Percentiles rank a stretch among this genome's conserved stretches.
Evolutionary conservation across 2,797 vertebrate species (phyloP).

Genomic region (Fistularia commersonii): DNA sequence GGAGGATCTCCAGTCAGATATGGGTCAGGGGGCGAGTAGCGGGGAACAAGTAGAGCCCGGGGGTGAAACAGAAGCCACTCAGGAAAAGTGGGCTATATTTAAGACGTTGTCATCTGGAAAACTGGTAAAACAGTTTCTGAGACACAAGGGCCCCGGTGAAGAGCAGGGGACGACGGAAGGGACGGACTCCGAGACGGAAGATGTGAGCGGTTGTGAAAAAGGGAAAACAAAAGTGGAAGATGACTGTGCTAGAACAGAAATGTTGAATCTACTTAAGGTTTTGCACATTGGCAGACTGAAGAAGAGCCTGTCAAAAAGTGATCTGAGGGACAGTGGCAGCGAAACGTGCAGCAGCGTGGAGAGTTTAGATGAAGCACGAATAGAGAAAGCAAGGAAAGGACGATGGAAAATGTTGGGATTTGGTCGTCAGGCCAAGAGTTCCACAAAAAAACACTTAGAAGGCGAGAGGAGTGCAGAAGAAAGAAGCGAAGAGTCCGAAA

Average conservation of each 20-base stretch:
- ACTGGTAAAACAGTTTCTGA: constrained; percentile 26
- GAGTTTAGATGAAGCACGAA: constrained; percentile 38
- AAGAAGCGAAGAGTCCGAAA: constrained; percentile 2
- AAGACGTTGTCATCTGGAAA: constrained; percentile 16
- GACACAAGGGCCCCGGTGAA: constrained; percentile 12
- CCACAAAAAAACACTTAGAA: constrained; percentile 24
- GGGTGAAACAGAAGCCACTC: constrained; percentile 2
- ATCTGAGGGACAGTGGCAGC: constrained; percentile 16
- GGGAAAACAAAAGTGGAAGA: constrained; percentile 5
- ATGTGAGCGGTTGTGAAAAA: not conserved
- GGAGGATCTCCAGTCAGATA: constrained; percentile 16
- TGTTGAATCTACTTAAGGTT: constrained; percentile 36
- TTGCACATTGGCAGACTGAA: constrained; percentile 45
- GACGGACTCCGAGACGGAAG: constrained; percentile 14
- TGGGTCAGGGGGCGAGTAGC: not conserved
- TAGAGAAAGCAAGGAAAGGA: constrained; percentile 12
- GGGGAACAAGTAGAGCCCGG: not conserved
- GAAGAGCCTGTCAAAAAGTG: constrained; percentile 33
- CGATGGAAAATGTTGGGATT: constrained; percentile 5
- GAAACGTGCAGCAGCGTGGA: constrained; percentile 49
- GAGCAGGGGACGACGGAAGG: constrained; percentile 15
- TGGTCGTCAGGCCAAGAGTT: constrained; percentile 10
- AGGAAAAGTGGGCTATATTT: constrained; percentile 11
- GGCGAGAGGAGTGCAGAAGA: constrained; percentile 23
- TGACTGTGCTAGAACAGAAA: constrained; percentile 20